A percentile compares a stretch with the other conserved stretches of the same genome.
Conservation (phyloP, 2,797 vertebrate species). For the Dicrostonyx torquatus region DNA sequence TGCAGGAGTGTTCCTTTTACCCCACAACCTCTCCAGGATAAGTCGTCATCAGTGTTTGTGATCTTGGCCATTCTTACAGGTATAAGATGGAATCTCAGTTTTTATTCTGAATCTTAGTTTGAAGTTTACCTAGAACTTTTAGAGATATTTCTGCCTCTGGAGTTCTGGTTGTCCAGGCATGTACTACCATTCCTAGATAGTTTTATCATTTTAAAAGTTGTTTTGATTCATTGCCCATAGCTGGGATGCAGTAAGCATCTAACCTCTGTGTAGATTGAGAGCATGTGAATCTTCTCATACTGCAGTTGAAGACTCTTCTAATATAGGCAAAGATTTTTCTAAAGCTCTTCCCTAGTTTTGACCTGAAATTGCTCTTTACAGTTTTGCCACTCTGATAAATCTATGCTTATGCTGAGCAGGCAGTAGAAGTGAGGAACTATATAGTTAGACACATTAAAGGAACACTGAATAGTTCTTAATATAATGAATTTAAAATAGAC, state of each 20-base stretch:
- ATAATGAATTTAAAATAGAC: not conserved
- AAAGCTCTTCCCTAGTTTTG: not conserved
- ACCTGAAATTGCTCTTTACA: slow-evolving; percentile 4
- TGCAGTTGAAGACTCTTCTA: not conserved
- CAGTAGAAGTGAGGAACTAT: not conserved
- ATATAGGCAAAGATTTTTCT: not conserved
- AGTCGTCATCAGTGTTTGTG: no score
- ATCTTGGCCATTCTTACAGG: no score
- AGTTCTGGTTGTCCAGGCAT: not conserved
- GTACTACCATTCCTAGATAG: not conserved
- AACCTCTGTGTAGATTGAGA: not conserved
- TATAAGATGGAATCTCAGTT: no score
- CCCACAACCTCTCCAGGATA: no score
- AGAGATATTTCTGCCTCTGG: not conserved
- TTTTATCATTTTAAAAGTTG: not conserved
- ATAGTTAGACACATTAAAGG: not conserved
- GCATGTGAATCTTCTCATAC: not conserved
- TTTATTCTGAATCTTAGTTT: not conserved
- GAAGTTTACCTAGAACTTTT: not conserved
- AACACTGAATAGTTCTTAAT: not conserved
- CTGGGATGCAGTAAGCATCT: not conserved
- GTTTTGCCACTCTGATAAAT: not conserved
- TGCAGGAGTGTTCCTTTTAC: no score
- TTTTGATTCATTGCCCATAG: not conserved
- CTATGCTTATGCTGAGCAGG: not conserved